Evolutionary conservation across 2,797 vertebrate species (phyloP).

Genomic region (Taeniopygia guttata): DNA sequence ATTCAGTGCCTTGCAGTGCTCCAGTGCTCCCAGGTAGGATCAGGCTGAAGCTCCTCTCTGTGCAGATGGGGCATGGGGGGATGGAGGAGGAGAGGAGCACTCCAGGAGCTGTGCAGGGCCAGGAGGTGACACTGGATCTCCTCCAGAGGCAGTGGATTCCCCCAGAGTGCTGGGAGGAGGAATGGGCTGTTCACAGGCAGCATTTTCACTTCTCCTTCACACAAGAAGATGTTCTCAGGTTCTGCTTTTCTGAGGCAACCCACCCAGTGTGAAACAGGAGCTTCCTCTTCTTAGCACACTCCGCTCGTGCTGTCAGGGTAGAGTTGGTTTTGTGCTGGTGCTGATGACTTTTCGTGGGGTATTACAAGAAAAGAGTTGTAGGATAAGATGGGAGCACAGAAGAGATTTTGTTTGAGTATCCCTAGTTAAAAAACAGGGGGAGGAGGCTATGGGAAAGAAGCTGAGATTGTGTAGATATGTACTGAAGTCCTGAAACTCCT

Average conservation of each 20-base stretch:
- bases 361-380: not conserved
- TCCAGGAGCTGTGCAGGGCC: not conserved
- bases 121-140: not conserved
- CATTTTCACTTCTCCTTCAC: slow-evolving; percentile 7
- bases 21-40: not conserved
- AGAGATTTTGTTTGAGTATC: not conserved
- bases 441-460: not conserved
- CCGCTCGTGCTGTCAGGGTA: not conserved
- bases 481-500: not conserved
- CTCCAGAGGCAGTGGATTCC: not conserved
- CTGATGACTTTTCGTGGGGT: not conserved
- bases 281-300: not conserved
- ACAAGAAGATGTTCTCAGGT: not conserved
- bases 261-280: not conserved
- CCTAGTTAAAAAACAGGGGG: not conserved
- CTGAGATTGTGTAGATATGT: not conserved
- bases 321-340: not conserved
- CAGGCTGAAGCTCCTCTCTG: not conserved
- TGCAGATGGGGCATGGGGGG: fast-evolving
- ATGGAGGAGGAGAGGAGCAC: not conserved
- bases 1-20: fast-evolving
- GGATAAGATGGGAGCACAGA: not conserved
- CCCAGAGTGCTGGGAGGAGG: not conserved
- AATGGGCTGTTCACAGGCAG: not conserved
- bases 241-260: not conserved